Evolutionary conservation across 2,888 invertebrate genomes (phyloP), one percentile per base, ranked within the genome.

Genomic region (Lepidochrysops patricia): DNA sequence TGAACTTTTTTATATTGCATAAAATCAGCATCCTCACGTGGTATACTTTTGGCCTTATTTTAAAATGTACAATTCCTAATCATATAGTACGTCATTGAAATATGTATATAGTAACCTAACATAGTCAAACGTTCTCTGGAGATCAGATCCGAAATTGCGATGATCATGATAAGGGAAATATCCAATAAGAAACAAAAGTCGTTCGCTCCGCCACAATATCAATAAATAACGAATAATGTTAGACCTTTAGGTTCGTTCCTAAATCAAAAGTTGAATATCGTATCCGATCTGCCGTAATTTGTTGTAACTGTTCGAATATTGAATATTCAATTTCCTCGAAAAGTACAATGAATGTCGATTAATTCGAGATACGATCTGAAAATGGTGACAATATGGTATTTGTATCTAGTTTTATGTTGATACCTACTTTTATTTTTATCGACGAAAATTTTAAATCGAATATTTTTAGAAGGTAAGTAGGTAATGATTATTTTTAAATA

Each of bases 201-300:
- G 57, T 35, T 57, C 34, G 13, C 52, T 56, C 15, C 56, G 32
- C 13, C 19, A 57, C 57, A 37, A 57, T 57, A 57, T 57, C 57
- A 25, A 57, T 57, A 57, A 57, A 57, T 57, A 57, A 57, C 35
- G 34, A 19, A 57, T 57, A 57, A 57, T 37, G 57, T 57, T 57
- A 57, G 57, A 57, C 57, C 57, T 37, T 19, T 48, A 57, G 48
- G 43, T 57, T 57, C 48, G 48, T 57, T 13, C 37, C 57, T 43
- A 57, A 57, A 57, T 43, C 57, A 43, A 48, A 27, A 57, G 37
- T 48, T 37, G 27, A 43, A 27, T 57, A 37, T 57, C 35, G 27
- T 32, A 23, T 57, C 48, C 57, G 35, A 57, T 57, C 57, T 57
- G 57, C 23, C 13, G n/a, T 27, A 37, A 37, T 35, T 26, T 15